These are phyloP conservation scores for Pandemis corylana DNA, from an alignment of 2,888 invertebrate species.

Conservation along the genomic window DNA sequence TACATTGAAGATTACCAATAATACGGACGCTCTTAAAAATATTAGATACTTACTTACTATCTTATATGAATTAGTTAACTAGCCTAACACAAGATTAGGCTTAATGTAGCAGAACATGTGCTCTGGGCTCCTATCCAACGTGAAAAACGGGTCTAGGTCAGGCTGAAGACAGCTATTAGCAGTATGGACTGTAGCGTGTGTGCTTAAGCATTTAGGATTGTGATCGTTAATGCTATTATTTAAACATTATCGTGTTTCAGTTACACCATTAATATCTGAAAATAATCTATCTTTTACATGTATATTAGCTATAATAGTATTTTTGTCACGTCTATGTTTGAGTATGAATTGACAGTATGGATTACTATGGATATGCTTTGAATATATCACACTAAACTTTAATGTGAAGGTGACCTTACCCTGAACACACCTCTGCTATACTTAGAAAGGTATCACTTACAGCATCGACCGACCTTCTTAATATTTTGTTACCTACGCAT, in stretches of 20 bases:
- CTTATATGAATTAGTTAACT: slow-evolving; percentile 44
- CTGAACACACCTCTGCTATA: slow-evolving; percentile 43
- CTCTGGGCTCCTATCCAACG: slow-evolving; percentile 73
- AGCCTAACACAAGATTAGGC: slow-evolving; percentile 55
- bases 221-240: background rate
- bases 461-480: slow-evolving; percentile 60
- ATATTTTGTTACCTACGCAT: slow-evolving; percentile 62
- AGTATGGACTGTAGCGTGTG: slow-evolving; percentile 14
- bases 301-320: no score
- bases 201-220: slow-evolving; percentile 13
- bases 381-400: slow-evolving; percentile 2
- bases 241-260: background rate
- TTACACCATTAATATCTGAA: background rate
- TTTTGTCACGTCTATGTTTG: no score
- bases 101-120: slow-evolving; percentile 58
- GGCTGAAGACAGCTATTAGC: slow-evolving; percentile 47
- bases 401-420: slow-evolving; percentile 33
- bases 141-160: slow-evolving; percentile 74
- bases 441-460: slow-evolving; percentile 65
- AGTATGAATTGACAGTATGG: background rate
- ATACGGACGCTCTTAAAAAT: background rate
- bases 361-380: background rate
- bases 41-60: background rate
- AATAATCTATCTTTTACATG: background rate
- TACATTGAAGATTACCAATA: background rate